Conservation (phyloP, 2,797 vertebrate genomes). For the Phaenicophaeus curvirostris region DNA sequence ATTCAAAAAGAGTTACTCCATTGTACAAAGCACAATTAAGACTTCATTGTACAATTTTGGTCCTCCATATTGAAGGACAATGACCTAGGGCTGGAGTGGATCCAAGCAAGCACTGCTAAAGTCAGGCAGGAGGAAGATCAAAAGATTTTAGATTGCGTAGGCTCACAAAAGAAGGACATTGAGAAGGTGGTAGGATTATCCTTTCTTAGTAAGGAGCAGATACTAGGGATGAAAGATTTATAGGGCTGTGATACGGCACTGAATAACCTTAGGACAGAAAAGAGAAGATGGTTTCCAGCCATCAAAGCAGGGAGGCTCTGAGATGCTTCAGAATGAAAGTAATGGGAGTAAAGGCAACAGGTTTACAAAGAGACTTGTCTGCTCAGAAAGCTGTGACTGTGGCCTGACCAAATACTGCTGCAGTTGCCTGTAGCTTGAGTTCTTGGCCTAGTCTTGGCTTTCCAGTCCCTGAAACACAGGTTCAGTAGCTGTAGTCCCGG, state of each 20-base stretch:
- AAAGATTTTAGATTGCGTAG: slow-evolving; percentile 50
- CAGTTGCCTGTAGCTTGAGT: not conserved
- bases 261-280: slow-evolving; percentile 6
- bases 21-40: not conserved
- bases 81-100: not conserved
- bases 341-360: not conserved
- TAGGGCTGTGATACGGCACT: not conserved
- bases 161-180: slow-evolving; percentile 17
- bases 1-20: not conserved
- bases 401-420: not conserved
- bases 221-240: slow-evolving; percentile 44
- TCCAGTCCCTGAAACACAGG: not conserved
- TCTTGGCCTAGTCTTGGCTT: not conserved
- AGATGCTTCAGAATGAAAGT: not conserved
- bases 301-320: not conserved
- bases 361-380: not conserved
- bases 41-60: not conserved
- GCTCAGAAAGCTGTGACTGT: not conserved
- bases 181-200: slow-evolving; percentile 45
- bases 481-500: not conserved
- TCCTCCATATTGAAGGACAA: not conserved
- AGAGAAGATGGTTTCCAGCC: not conserved
- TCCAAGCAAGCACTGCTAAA: slow-evolving; percentile 15
- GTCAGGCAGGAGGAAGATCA: slow-evolving; percentile 27
- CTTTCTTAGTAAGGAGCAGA: slow-evolving; percentile 46